Conservation (phyloP, 2,888 invertebrate species). For the Quadroppia sp. region DNA sequence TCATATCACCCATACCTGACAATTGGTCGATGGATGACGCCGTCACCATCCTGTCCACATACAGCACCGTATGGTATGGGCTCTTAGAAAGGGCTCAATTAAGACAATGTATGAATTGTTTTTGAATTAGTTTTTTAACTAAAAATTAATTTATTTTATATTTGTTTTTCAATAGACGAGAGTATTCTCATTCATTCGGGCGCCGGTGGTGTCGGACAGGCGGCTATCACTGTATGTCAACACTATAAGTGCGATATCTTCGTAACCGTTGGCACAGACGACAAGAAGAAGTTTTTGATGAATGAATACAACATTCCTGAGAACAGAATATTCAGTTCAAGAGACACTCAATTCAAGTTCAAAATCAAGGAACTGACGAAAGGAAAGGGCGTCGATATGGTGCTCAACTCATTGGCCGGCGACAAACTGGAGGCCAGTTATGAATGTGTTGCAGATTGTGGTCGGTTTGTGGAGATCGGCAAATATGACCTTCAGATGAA, state of each 20-base stretch:
- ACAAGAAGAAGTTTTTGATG: constrained; percentile 83
- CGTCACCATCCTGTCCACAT: constrained; percentile 85
- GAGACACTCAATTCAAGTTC: constrained; percentile 78
- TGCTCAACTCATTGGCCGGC: constrained; percentile 92
- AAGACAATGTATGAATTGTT: constrained; percentile 52
- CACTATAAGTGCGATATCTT: constrained; percentile 80
- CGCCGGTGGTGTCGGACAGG: no score
- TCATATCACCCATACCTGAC: constrained; percentile 64
- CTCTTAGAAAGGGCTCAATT: constrained; percentile 78
- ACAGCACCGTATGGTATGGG: constrained; percentile 82
- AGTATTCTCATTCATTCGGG: constrained; percentile 86
- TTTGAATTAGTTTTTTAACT: not conserved
- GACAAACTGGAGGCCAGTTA: constrained; percentile 87
- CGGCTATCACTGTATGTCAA: constrained; percentile 88
- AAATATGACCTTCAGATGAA: no score
- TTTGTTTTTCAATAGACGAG: constrained; percentile 65
- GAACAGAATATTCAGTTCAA: no score
- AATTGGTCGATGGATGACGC: constrained; percentile 85
- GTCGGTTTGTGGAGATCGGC: no score
- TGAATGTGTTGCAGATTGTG: no score
- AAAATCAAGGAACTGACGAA: constrained; percentile 74
- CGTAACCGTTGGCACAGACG: constrained; percentile 75
- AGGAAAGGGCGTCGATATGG: constrained; percentile 84
- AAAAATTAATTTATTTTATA: not conserved
- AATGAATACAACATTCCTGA: no score